Evolutionary conservation across 2,797 vertebrate species (phyloP).

Genomic region (Paramormyrops hopkinsi): DNA sequence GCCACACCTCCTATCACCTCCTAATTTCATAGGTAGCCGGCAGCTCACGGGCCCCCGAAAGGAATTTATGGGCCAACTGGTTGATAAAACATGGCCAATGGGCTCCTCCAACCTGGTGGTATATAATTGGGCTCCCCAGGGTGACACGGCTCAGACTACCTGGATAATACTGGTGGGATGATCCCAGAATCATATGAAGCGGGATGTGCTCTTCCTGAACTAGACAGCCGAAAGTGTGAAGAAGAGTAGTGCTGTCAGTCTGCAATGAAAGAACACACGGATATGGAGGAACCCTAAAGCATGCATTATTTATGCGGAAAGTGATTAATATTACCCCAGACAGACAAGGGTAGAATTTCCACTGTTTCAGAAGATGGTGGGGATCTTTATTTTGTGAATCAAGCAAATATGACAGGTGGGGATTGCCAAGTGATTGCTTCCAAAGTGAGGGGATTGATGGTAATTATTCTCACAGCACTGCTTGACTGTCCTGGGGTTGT

Average conservation of each 20-base stretch:
- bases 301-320: constrained; percentile 29
- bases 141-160: neutral
- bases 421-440: neutral
- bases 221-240: neutral
- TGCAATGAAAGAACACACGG: neutral
- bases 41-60: neutral
- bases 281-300: constrained; percentile 19
- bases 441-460: constrained; percentile 14
- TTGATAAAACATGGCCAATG: neutral
- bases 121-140: neutral
- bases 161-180: neutral
- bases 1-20: neutral
- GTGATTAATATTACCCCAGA: constrained; percentile 29
- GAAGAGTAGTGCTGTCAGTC: neutral
- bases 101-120: neutral
- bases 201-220: neutral
- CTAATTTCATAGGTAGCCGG: neutral
- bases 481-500: neutral
- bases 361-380: constrained; percentile 12
- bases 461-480: constrained; percentile 3
- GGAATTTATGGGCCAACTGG: neutral
- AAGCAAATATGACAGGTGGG: constrained; percentile 18
- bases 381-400: neutral
- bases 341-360: constrained; percentile 2
- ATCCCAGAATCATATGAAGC: neutral